A percentile compares a stretch with the other conserved stretches of the same genome.
Conservation (phyloP, 2,113 vertebrate species). For the Rhinoptilus africanus region DNA sequence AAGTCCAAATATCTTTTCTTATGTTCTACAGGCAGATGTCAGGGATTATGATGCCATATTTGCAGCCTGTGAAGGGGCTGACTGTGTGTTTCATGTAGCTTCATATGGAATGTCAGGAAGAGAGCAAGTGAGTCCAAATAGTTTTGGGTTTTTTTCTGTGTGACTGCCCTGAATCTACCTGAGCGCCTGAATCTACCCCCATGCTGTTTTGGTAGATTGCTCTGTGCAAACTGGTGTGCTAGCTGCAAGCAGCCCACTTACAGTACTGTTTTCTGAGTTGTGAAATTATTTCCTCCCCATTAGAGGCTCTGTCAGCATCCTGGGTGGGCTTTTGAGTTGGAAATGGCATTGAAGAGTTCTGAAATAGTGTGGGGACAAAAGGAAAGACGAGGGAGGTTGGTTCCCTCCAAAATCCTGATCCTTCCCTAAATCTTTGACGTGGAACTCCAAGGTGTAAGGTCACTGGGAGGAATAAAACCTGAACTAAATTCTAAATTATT, state of each 20-base stretch:
- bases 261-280: neutral
- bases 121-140: conserved; percentile 83
- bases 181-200: neutral
- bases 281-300: neutral
- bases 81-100: conserved; percentile 90
- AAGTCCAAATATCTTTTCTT: neutral
- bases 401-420: neutral
- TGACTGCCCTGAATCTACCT: neutral
- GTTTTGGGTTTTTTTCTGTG: neutral
- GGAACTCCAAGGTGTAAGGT: neutral
- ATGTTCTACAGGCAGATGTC: conserved; percentile 82
- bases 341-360: neutral
- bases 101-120: conserved; percentile 92
- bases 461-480: neutral
- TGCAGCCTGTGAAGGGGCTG: conserved; percentile 81
- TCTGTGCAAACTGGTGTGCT: neutral
- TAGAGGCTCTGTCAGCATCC: neutral
- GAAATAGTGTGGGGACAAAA: neutral
- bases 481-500: neutral
- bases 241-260: neutral
- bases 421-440: neutral
- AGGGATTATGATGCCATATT: conserved; percentile 81
- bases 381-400: neutral
- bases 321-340: neutral
- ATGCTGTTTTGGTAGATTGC: neutral